These are phyloP conservation scores for Eremophila alpestris DNA, from an alignment of 2,797 vertebrate genomes.

Conservation along the genomic window DNA sequence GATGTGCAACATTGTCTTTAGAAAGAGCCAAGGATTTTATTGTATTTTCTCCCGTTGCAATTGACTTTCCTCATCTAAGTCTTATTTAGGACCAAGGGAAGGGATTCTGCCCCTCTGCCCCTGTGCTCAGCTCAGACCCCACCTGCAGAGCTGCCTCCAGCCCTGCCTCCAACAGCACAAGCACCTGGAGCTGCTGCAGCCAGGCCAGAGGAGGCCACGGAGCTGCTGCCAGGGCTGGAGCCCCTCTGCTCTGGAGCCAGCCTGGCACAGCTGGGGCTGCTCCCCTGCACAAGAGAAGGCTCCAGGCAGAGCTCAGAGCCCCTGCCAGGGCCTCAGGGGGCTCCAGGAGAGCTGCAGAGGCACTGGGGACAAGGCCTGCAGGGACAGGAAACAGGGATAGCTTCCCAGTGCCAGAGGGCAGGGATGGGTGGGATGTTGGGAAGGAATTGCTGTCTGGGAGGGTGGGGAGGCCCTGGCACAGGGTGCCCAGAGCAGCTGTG, in stretches of 20 bases:
- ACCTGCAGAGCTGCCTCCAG: neutral
- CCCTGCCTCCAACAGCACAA: neutral
- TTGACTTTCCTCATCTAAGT: neutral
- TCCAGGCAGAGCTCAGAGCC: neutral
- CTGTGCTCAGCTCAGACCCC: neutral
- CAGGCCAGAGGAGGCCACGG: neutral
- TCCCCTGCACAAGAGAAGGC: neutral
- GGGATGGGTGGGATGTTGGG: neutral
- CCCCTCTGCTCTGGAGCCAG: neutral
- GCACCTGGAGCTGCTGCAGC: neutral
- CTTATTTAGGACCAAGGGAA: neutral
- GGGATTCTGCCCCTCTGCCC: neutral
- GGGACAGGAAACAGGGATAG: neutral
- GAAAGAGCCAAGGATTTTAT: neutral
- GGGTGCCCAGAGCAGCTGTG: neutral
- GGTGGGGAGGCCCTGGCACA: neutral
- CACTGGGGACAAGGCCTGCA: neutral
- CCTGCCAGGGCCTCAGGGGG: neutral
- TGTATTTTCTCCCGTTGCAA: neutral
- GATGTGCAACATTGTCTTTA: accelerated
- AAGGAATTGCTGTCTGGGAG: neutral
- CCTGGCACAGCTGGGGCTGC: neutral
- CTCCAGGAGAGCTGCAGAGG: neutral
- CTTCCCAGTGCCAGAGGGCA: neutral
- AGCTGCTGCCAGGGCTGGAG: neutral